These are phyloP conservation scores for Podargus strigoides DNA, from an alignment of 2,797 vertebrate species.

Conservation along the genomic window DNA sequence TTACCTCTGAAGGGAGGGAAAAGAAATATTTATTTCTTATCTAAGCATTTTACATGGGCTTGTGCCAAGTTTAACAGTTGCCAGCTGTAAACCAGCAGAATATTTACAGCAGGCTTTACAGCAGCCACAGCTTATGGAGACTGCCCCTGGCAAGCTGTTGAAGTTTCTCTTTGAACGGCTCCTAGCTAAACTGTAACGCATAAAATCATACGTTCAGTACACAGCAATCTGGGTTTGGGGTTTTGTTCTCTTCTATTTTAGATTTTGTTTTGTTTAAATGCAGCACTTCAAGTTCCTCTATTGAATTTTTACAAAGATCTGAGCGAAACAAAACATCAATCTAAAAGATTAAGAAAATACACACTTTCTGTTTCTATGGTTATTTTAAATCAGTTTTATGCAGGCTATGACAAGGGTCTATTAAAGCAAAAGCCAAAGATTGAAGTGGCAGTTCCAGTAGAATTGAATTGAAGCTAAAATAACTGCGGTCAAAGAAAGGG, in stretches of 20 bases:
- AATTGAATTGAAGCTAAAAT: background rate
- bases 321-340: background rate
- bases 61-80: background rate
- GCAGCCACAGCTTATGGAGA: background rate
- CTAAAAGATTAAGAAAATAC: constrained; percentile 28
- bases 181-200: background rate
- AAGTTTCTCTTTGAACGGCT: constrained; percentile 6
- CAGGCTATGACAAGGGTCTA: background rate
- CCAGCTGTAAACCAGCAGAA: constrained; percentile 2
- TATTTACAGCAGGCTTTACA: constrained; percentile 7
- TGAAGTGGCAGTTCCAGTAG: background rate
- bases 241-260: background rate
- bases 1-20: background rate
- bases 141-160: background rate
- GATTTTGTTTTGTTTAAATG: background rate
- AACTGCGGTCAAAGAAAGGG: background rate
- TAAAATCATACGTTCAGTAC: background rate
- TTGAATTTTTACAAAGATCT: background rate
- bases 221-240: background rate
- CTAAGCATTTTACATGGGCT: background rate
- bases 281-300: background rate
- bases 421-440: constrained; percentile 36
- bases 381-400: constrained; percentile 33
- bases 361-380: constrained; percentile 2
- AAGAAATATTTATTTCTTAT: background rate